Base-by-base conservation (phyloP, 2,888 invertebrate species). In the Uloborus plumipes region DNA sequence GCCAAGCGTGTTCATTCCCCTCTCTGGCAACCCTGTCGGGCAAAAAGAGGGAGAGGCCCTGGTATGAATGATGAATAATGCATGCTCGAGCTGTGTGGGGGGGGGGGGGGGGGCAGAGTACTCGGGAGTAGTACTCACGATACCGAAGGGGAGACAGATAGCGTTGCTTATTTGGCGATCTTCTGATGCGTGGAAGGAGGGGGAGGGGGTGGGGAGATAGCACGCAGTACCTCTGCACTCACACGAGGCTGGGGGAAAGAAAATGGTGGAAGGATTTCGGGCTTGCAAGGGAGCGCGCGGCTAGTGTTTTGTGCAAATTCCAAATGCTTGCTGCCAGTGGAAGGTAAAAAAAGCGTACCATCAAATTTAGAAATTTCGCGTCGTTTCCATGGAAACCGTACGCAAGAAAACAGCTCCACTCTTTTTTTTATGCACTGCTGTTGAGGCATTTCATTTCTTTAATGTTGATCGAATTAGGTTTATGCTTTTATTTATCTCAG, bases 41-140 rank as follows among this genome's bases (percentile, higher is more conserved):
- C 49, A 65, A 31, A 59, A 22, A 61, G 61, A 72, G 61, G 75
- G 76, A 50, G 76, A 69, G 61, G 76, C 59, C 20, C 49, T 66
- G 67, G 61, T 69, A 69, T 69, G 67, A 76, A 75, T 75, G 75
- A 75, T 75, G 75, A 75, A 75, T 75, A 75, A 76, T 76, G 76
- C 76, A 76, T 76, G 50, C 58, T 73, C 39, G 51, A 51, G 9
- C n/a, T 20, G 16, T 26, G 65, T 13, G 16, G 61, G n/a, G 26
- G 55, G 20, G 39, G 73, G 49, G 58, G 69, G 51, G 51, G 15
- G 61, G 62, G 18, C 22, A 61, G 22, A 67, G 51, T 66, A 62
- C 69, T 76, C 69, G 69, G 16, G 61, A 39, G 39, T 39, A 39
- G 39, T 39, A 39, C 49, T 67, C 20, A 39, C 65, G 49, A 20